Percentiles rank a stretch among this genome's conserved stretches.
phyloP scores from a whole-genome alignment of 92 coral and sea anemone species.

The Phenganax stokvisi region DNA sequence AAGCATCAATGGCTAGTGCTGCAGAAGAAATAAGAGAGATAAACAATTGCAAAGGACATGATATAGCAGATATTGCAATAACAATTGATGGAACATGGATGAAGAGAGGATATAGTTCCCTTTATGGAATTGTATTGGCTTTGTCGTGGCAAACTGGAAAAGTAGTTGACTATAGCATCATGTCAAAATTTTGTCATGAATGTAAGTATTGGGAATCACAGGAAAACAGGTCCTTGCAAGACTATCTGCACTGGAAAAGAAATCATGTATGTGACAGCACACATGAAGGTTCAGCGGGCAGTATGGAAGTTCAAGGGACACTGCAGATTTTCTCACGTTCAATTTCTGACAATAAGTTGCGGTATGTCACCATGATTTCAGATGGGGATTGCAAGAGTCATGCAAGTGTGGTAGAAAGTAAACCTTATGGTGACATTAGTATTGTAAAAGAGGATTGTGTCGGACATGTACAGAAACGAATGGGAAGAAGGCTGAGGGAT shows the following conservation, averaged over 20 bases:
- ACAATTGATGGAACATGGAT: conserved; percentile 20
- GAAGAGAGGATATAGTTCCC: conserved; percentile 11
- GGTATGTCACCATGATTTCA: conserved; percentile 27
- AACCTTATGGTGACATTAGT: conserved; percentile 29
- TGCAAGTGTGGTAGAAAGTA: conserved; percentile 34
- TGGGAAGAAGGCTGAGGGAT: conserved; percentile 31
- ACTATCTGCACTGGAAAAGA: too few species aligned
- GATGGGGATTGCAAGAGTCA: conserved; percentile 37
- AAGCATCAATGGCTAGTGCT: conserved; percentile 31
- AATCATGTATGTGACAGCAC: too few species aligned
- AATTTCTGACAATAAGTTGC: conserved; percentile 1
- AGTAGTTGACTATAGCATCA: conserved; percentile 6
- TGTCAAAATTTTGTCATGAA: conserved; percentile 11
- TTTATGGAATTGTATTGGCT: conserved; percentile 6
- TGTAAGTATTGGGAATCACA: background rate
- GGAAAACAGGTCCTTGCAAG: too few species aligned
- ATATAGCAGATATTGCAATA: background rate
- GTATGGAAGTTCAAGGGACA: background rate
- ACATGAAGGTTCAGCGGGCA: background rate
- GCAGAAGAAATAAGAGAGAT: conserved; percentile 21
- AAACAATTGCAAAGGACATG: background rate
- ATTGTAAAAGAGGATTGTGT: background rate
- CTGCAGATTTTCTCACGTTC: conserved; percentile 30
- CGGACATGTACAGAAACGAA: conserved; percentile 14
- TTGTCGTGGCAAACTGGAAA: conserved; percentile 15